Evolutionary conservation across 1,140 invertebrate species (phyloP), one percentile per base, ranked within the genome.

Genomic region (Papilio aristodemus): DNA sequence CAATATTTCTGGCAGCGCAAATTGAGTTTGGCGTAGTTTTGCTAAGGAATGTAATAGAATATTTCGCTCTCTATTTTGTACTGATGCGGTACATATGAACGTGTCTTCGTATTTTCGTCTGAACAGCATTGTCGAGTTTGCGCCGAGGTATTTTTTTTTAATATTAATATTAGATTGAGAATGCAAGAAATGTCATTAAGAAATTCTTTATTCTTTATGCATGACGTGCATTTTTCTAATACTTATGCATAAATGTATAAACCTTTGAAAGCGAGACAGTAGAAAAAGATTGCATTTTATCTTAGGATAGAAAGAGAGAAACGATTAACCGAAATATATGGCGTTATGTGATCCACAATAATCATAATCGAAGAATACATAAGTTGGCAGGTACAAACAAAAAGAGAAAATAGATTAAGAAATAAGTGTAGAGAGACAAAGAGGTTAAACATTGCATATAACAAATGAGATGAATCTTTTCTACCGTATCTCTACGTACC

Each of bases 21-120:
- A 60, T 60, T 38, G 58, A 60, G 58, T 60, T 60, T 36, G 27
- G 27, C 58, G 58, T 38, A 60, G 58, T 60, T 60, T 60, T 60
- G 58, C 36, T 32, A 60, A 60, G 32, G 36, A 38, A 60, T 60
- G 36, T 60, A 60, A 60, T 60, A 60, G 58, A 60, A 60, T 60
- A 60, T 60, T 38, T 60, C 14, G 32, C 14, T n/a, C 32, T 32
- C 58, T 58, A 58, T 58, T 50, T 60, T 38, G 58, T 38, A 60
- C 58, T 58, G 54, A 60, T 38, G 58, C 32, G 27, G 54, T 32
- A 32, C 54, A 58, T 37, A 6, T 32, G 27, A 3, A 60, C 58
- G 58, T 60, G 58, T 36, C 11, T 32, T 36, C 8, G n/a, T 46
- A 46, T 19, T 9, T 46, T 19, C 9, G 9, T 22, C 46, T 22